Conservation (phyloP, 1,140 invertebrate species). For the Zaprionus vittiger region DNA sequence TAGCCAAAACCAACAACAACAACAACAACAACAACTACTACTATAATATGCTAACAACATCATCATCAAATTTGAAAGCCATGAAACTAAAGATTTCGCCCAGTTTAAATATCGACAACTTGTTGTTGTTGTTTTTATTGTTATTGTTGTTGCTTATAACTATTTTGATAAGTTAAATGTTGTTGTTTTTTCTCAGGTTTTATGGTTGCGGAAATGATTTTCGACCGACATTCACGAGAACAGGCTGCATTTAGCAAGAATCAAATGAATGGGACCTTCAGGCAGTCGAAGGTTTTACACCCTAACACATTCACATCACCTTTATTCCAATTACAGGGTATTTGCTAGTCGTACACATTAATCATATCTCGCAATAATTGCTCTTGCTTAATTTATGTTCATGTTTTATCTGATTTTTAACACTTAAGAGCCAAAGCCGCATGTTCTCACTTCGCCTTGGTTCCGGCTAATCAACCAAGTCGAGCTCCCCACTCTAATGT, state of each 20-base stretch:
- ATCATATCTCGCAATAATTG: constrained; percentile 11
- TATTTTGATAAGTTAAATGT: constrained; percentile 25
- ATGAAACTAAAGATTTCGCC: constrained; percentile 47
- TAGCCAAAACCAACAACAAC: constrained; percentile 6
- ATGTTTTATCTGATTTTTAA: constrained; percentile 4
- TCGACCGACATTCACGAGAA: constrained; percentile 38
- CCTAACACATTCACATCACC: too few species aligned
- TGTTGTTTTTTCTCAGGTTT: constrained; percentile 31
- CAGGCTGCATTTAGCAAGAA: not conserved
- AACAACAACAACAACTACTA: not conserved
- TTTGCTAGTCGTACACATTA: not conserved
- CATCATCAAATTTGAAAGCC: constrained; percentile 54
- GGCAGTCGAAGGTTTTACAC: not conserved
- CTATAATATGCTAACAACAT: constrained; percentile 35
- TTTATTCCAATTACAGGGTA: not conserved
- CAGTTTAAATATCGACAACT: constrained; percentile 23
- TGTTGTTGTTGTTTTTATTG: constrained; percentile 13
- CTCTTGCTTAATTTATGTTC: constrained; percentile 7
- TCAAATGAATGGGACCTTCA: not conserved
- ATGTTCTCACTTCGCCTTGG: constrained; percentile 2
- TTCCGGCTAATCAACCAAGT: constrained; percentile 2
- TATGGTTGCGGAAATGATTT: constrained; percentile 70
- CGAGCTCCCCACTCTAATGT: not conserved
- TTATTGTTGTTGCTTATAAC: constrained; percentile 6
- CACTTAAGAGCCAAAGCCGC: constrained; percentile 4